phyloP scores from a whole-genome alignment of 37 sponge, comb jelly and placozoan genomes.

The Cliona cf. orientalis region DNA sequence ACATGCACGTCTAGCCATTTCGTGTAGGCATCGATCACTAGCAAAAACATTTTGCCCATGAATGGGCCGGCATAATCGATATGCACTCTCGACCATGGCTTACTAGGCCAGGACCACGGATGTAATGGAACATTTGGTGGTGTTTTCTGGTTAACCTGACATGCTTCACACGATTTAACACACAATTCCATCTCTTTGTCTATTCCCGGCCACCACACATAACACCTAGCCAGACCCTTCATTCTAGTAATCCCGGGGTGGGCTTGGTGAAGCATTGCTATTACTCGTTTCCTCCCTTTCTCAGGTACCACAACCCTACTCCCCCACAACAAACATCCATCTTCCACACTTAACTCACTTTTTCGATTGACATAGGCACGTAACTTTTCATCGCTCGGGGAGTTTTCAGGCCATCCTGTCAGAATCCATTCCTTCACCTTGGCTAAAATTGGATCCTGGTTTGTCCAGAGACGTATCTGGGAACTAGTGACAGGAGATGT shows the following conservation, averaged over 20 bases:
- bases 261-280: conserved; percentile 19
- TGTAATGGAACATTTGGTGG: conserved; percentile 40
- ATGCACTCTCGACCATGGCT: conserved; percentile 59
- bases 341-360: conserved; percentile 43
- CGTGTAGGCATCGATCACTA: conserved; percentile 25
- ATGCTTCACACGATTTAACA: too few species aligned
- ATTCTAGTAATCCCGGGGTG: conserved; percentile 59
- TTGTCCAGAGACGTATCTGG: too few species aligned
- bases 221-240: conserved; percentile 45
- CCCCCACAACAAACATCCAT: conserved; percentile 56
- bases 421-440: neutral
- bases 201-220: conserved; percentile 57
- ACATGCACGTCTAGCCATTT: conserved; percentile 58
- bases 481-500: too few species aligned
- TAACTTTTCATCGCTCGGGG: neutral
- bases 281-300: neutral
- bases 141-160: too few species aligned
- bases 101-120: conserved; percentile 45
- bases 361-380: conserved; percentile 12
- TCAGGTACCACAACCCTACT: conserved; percentile 52
- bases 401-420: conserved; percentile 32
- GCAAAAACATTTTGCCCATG: too few species aligned
- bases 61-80: too few species aligned
- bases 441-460: too few species aligned
- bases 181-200: conserved; percentile 24